phyloP scores from a whole-genome alignment of 1,140 invertebrate genomes.

The Panagrolaimus sp. region DNA sequence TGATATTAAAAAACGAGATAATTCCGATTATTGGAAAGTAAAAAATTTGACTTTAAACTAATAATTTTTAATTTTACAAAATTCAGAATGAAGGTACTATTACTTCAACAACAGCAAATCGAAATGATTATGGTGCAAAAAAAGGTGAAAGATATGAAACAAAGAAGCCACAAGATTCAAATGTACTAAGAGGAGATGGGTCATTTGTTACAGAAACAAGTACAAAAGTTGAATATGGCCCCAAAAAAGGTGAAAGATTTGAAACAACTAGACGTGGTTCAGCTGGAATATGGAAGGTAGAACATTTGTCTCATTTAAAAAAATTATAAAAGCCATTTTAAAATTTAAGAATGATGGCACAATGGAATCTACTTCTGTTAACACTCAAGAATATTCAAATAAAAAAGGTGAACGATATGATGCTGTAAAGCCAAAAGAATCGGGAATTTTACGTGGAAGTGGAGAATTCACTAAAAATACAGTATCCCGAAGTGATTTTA shows the following conservation, averaged over 20 bases:
- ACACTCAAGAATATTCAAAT: slow-evolving; percentile 17
- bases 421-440: slow-evolving; percentile 11
- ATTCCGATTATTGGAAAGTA: background rate
- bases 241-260: background rate
- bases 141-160: background rate
- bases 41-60: no score
- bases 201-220: slow-evolving; percentile 9
- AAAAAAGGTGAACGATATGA: slow-evolving; percentile 24
- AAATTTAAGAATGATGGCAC: slow-evolving; percentile 13
- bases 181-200: background rate
- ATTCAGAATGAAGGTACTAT: background rate
- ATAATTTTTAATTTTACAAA: no score
- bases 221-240: slow-evolving; percentile 17
- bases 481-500: slow-evolving; percentile 21
- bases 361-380: slow-evolving; percentile 22
- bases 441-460: slow-evolving; percentile 17
- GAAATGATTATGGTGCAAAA: background rate
- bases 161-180: background rate
- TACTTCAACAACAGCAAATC: slow-evolving; percentile 9
- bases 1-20: background rate
- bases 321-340: background rate
- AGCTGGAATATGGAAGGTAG: background rate
- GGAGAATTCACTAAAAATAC: background rate
- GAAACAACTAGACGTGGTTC: background rate
- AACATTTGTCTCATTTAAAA: no score